phyloP scores from a whole-genome alignment of 2,797 vertebrate genomes.

The Epinephelus coioides region DNA sequence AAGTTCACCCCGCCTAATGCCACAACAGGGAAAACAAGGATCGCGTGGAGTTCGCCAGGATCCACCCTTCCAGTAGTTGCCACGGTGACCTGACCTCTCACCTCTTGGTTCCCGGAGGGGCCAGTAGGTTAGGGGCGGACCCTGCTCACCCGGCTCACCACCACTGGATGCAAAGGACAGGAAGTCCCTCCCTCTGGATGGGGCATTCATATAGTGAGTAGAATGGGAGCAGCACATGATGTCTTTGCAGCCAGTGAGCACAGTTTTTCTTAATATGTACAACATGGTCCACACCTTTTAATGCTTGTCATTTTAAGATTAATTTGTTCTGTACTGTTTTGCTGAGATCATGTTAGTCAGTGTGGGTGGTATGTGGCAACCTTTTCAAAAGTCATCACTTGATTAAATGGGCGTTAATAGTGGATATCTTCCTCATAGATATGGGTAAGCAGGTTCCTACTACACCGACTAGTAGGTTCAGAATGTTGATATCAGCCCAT shows the following conservation, averaged over 20 bases:
- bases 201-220: slow-evolving; percentile 94
- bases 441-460: no score
- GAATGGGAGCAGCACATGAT: background rate
- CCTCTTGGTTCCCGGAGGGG: slow-evolving; percentile 91
- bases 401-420: no score
- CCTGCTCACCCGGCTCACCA: slow-evolving; percentile 91
- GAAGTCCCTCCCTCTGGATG: slow-evolving; percentile 98
- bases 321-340: background rate
- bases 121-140: slow-evolving; percentile 90
- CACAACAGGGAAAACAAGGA: slow-evolving; percentile 94
- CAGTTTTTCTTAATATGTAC: background rate
- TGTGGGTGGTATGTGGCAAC: background rate
- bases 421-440: no score
- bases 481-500: no score
- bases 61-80: slow-evolving; percentile 93
- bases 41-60: slow-evolving; percentile 94
- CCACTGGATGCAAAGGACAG: slow-evolving; percentile 96
- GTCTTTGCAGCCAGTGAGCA: background rate
- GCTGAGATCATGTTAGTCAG: background rate
- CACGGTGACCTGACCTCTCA: slow-evolving; percentile 94
- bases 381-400: no score
- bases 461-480: no score
- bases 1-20: slow-evolving; percentile 61
- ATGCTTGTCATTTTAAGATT: background rate
- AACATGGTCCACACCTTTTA: background rate